Conservation (phyloP, 2,888 invertebrate genomes). For the Coenonympha glycerion region DNA sequence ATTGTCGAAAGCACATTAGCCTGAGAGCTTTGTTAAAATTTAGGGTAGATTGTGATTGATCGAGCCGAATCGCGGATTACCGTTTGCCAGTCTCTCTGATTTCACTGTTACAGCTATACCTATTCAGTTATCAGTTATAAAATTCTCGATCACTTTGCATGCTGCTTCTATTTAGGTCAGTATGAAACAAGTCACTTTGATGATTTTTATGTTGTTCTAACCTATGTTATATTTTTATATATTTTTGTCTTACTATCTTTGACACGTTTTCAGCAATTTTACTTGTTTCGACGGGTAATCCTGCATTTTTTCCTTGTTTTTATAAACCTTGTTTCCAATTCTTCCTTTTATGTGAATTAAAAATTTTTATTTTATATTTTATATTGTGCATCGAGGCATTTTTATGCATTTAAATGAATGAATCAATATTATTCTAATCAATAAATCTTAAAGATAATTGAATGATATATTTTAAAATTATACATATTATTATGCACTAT, state of each 20-base stretch:
- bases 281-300: slow-evolving; percentile 46
- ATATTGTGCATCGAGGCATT: slow-evolving; percentile 48
- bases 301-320: slow-evolving; percentile 58
- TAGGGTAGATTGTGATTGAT: slow-evolving; percentile 70
- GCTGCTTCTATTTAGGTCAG: slow-evolving; percentile 66
- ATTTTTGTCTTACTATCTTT: slow-evolving; percentile 17
- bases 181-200: slow-evolving; percentile 43
- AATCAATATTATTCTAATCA: slow-evolving; percentile 23
- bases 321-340: slow-evolving; percentile 57
- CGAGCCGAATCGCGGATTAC: slow-evolving; percentile 59
- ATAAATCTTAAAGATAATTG: slow-evolving; percentile 32
- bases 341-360: slow-evolving; percentile 30
- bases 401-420: slow-evolving; percentile 59
- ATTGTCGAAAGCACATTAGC: slow-evolving; percentile 69
- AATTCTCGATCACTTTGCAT: slow-evolving; percentile 70
- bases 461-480: slow-evolving; percentile 46
- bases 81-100: slow-evolving; percentile 58
- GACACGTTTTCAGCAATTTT: slow-evolving; percentile 24
- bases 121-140: slow-evolving; percentile 62
- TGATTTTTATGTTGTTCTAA: slow-evolving; percentile 38
- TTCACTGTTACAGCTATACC: slow-evolving; percentile 58
- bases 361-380: slow-evolving; percentile 39
- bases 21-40: slow-evolving; percentile 69
- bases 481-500: slow-evolving; percentile 60
- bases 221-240: slow-evolving; percentile 7